Evolutionary conservation across 2,113 vertebrate genomes (phyloP).

Genomic region (Melanerpes aurifrons): DNA sequence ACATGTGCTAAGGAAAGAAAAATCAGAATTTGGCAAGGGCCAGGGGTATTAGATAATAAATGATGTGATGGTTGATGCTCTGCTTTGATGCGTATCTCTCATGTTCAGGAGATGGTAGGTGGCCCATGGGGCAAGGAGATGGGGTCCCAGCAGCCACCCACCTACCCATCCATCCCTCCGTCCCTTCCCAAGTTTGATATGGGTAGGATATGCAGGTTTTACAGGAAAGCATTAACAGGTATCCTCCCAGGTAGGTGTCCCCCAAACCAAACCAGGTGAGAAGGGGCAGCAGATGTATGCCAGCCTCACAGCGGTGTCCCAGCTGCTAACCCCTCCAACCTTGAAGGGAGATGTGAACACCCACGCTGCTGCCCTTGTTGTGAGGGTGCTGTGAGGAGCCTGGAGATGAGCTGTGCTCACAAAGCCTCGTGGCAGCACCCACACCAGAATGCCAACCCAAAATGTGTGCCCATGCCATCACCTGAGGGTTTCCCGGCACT

Average conservation of each 20-base stretch:
- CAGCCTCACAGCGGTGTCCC: neutral
- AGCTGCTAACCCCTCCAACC: neutral
- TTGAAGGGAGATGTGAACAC: neutral
- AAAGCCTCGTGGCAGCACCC: neutral
- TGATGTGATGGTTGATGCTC: accelerated
- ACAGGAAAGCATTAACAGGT: neutral
- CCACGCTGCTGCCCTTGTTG: neutral
- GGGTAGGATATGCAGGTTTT: neutral
- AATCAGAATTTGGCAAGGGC: accelerated
- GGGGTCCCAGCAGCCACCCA: neutral
- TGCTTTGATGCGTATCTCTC: accelerated
- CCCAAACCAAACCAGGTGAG: accelerated
- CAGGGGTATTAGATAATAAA: neutral
- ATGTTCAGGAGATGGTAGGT: neutral
- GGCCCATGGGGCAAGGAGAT: accelerated
- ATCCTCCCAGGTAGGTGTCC: neutral
- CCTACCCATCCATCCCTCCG: neutral
- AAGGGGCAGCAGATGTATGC: neutral
- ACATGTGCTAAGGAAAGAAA: accelerated
- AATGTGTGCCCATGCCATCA: accelerated
- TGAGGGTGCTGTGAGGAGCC: neutral
- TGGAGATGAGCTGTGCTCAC: accelerated
- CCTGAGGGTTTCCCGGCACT: accelerated
- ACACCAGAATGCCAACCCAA: neutral
- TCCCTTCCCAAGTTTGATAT: neutral